These are phyloP conservation scores for Periophthalmus magnuspinnatus DNA, from an alignment of 2,797 vertebrate species.

Conservation along the genomic window DNA sequence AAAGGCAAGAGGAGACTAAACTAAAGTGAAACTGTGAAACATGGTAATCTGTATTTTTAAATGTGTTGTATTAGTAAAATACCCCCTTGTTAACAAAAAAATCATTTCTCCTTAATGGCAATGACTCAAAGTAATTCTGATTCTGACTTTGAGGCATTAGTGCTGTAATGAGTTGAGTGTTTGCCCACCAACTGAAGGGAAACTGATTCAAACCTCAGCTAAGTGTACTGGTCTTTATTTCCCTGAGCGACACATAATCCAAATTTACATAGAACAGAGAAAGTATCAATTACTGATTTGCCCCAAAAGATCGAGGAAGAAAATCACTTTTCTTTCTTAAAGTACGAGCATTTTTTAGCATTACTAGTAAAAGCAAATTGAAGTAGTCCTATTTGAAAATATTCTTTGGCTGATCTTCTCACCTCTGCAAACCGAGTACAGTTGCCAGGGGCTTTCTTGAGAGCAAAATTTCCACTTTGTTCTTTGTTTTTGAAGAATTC, in stretches of 20 bases:
- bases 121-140: too few species aligned
- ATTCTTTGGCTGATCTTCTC: background rate
- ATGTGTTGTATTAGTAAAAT: too few species aligned
- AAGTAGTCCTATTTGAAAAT: background rate
- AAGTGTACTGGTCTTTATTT: background rate
- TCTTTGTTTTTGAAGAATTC: conserved; percentile 38
- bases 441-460: conserved; percentile 30
- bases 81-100: too few species aligned
- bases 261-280: background rate
- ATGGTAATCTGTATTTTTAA: too few species aligned
- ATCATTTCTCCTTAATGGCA: too few species aligned
- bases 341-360: background rate
- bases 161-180: background rate
- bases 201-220: background rate
- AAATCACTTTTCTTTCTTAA: background rate
- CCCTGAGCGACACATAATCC: background rate
- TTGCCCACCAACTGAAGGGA: background rate
- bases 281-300: background rate
- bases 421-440: background rate
- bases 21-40: too few species aligned
- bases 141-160: background rate
- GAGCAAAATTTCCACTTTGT: conserved; percentile 48
- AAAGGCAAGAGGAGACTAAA: too few species aligned
- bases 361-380: background rate
- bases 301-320: background rate